phyloP scores from a whole-genome alignment of 2,797 vertebrate species.

The Ptychadena robeensis region DNA sequence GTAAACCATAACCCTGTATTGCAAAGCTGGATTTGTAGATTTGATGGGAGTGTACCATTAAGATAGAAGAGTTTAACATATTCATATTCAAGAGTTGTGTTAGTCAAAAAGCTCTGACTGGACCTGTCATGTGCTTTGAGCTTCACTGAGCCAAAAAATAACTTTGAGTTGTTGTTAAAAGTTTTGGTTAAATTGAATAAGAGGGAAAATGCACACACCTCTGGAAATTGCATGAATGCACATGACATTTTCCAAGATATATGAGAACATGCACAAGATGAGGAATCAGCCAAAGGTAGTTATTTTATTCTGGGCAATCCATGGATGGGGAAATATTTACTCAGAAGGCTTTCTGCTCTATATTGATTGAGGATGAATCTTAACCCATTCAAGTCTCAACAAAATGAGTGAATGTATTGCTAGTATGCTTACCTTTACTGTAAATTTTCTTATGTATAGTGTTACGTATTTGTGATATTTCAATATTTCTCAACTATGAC shows the following conservation, averaged over 20 bases:
- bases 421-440: too few relatives aligned
- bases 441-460: neutral
- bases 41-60: neutral
- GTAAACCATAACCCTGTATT: neutral
- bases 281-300: neutral
- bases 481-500: neutral
- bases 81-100: constrained; percentile 35
- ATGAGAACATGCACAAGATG: neutral
- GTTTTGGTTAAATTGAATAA: constrained; percentile 19
- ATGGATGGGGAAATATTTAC: neutral
- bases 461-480: neutral
- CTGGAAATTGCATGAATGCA: constrained; percentile 1
- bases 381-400: neutral
- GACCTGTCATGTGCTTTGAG: constrained; percentile 42
- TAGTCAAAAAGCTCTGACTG: constrained; percentile 27
- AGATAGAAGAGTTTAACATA: neutral
- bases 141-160: constrained; percentile 45
- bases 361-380: neutral
- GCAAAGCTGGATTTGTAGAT: neutral
- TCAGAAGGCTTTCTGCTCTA: neutral
- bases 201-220: neutral
- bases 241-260: neutral
- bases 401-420: too few relatives aligned
- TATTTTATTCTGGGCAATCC: neutral
- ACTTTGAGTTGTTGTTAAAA: constrained; percentile 34